phyloP scores from a whole-genome alignment of 2,797 vertebrate species.

The Champsocephalus esox region DNA sequence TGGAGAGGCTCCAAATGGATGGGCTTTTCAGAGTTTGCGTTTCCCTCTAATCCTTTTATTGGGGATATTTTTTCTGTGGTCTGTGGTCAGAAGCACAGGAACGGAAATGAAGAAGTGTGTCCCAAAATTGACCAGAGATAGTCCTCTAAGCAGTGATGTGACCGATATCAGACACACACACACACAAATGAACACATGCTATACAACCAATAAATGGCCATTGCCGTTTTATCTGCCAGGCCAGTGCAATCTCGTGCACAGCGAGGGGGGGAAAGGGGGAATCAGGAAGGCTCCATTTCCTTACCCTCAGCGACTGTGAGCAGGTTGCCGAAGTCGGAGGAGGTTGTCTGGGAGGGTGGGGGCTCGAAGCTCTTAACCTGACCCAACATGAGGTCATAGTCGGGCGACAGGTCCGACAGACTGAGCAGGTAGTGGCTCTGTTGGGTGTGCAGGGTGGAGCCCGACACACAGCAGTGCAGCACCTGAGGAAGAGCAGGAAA shows the following conservation, averaged over 20 bases:
- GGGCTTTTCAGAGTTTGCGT: constrained; percentile 67
- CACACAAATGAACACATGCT: not conserved
- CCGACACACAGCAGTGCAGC: constrained; percentile 95
- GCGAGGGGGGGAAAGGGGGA: not conserved
- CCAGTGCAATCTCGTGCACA: constrained; percentile 13
- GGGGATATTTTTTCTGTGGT: constrained; percentile 17
- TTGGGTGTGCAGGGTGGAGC: constrained; percentile 93
- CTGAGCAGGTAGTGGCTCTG: constrained; percentile 95
- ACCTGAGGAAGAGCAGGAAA: constrained; percentile 78
- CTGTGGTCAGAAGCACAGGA: constrained; percentile 18
- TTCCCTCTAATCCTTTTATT: constrained; percentile 42
- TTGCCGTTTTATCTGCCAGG: constrained; percentile 12
- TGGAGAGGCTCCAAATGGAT: constrained; percentile 77
- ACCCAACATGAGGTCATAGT: constrained; percentile 92
- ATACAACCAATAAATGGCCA: not conserved
- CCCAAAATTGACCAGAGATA: not conserved
- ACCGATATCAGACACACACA: constrained; percentile 2
- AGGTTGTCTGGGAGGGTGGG: constrained; percentile 80
- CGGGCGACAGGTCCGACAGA: constrained; percentile 91
- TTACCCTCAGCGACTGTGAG: constrained; percentile 97
- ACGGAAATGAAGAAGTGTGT: constrained; percentile 11
- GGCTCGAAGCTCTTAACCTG: constrained; percentile 90
- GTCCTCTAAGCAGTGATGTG: constrained; percentile 12
- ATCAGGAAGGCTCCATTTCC: constrained; percentile 21
- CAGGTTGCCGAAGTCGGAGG: constrained; percentile 89